phyloP scores from a whole-genome alignment of 2,113 vertebrate species.

The Suncus etruscus region DNA sequence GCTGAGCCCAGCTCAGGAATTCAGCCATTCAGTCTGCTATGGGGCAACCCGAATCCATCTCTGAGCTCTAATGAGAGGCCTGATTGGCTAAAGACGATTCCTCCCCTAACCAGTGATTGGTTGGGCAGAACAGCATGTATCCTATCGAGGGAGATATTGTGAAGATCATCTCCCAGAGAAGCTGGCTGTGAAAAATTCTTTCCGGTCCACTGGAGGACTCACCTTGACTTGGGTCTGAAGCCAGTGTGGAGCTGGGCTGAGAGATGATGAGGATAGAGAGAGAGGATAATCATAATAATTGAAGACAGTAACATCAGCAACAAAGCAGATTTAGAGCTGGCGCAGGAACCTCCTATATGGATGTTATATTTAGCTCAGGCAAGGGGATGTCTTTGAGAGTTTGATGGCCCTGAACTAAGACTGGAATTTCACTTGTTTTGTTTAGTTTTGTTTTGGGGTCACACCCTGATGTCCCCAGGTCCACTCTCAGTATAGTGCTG shows the following conservation, averaged over 20 bases:
- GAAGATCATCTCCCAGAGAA: background rate
- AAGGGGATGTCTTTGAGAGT: no score
- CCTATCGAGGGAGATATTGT: background rate
- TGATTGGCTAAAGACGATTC: background rate
- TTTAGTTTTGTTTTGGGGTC: no score
- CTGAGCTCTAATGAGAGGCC: background rate
- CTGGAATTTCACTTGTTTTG: no score
- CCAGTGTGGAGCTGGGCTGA: background rate
- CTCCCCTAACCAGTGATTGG: background rate
- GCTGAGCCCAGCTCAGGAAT: background rate
- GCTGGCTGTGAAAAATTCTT: background rate
- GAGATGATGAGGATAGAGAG: no score
- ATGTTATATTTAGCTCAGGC: background rate
- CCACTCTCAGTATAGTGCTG: no score
- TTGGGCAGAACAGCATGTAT: background rate
- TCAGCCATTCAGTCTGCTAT: background rate
- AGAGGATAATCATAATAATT: background rate
- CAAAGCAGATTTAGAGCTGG: background rate
- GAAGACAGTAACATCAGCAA: background rate
- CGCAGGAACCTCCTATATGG: background rate
- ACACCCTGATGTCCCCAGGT: no score
- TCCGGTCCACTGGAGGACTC: background rate
- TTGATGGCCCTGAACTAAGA: no score
- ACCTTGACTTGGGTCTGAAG: background rate
- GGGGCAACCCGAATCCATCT: background rate